A percentile compares a stretch with the other conserved stretches of the same genome.
phyloP scores from a whole-genome alignment of 2,113 vertebrate genomes.

The Glareola pratincola region DNA sequence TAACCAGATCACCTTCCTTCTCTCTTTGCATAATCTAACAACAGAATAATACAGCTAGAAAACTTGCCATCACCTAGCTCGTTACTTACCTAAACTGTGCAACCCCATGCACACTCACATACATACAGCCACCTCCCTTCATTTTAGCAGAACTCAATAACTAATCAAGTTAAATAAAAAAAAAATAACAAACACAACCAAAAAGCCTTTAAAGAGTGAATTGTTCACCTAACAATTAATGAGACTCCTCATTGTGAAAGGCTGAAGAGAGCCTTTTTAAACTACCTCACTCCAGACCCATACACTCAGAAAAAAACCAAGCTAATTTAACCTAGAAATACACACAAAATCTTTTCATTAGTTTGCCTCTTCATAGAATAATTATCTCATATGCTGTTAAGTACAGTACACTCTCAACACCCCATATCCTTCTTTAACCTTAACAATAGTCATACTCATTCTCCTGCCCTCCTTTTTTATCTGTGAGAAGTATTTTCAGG shows the following conservation, averaged over 20 bases:
- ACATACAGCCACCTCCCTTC: background rate
- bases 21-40: background rate
- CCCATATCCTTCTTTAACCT: background rate
- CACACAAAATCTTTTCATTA: background rate
- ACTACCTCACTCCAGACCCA: background rate
- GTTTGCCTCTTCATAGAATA: background rate
- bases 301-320: background rate
- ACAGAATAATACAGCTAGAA: background rate
- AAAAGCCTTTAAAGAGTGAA: background rate
- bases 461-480: background rate
- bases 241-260: background rate
- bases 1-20: background rate
- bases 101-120: fast-evolving
- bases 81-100: background rate
- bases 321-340: background rate
- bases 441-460: fast-evolving
- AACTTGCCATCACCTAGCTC: background rate
- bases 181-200: background rate
- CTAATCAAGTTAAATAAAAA: background rate
- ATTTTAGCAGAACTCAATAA: background rate
- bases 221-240: background rate
- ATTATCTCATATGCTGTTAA: fast-evolving
- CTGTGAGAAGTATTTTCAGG: background rate
- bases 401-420: background rate
- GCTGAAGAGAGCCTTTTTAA: background rate